These are phyloP conservation scores for Euproctis similis DNA, from an alignment of 2,888 invertebrate genomes.

Conservation along the genomic window DNA sequence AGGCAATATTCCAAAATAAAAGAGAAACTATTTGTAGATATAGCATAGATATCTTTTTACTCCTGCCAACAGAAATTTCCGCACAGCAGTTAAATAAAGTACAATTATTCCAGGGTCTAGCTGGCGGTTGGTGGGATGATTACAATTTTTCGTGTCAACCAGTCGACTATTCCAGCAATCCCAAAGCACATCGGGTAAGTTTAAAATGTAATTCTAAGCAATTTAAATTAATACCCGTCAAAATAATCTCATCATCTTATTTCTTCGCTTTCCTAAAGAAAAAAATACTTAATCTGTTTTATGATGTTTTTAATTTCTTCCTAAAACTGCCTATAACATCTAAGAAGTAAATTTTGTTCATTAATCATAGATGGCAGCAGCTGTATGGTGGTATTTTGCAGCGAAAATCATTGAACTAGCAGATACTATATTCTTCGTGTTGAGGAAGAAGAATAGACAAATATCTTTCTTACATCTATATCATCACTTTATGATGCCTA, in stretches of 20 bases:
- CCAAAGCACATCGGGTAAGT: constrained; percentile 78
- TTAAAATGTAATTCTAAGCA: no score
- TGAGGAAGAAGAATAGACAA: constrained; percentile 92
- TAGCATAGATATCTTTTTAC: no score
- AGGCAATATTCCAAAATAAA: no score
- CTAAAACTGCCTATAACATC: no score
- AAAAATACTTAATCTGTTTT: no score
- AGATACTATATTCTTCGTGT: constrained; percentile 91
- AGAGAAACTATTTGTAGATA: no score
- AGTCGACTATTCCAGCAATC: constrained; percentile 77
- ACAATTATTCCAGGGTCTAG: constrained; percentile 56
- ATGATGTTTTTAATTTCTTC: no score
- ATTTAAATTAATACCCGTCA: no score
- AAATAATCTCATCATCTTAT: no score
- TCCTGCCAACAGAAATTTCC: no score
- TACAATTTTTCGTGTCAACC: constrained; percentile 85
- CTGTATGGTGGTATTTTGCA: constrained; percentile 87
- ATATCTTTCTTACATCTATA: constrained; percentile 92
- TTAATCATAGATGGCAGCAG: constrained; percentile 69
- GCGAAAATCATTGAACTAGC: constrained; percentile 86
- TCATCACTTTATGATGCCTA: constrained; percentile 88
- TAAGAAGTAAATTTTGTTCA: not conserved
- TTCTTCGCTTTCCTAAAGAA: no score
- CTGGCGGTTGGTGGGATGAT: constrained; percentile 69
- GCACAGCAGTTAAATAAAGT: not conserved